Conservation (phyloP, 2,113 vertebrate genomes). For the Centropus unirufus region DNA sequence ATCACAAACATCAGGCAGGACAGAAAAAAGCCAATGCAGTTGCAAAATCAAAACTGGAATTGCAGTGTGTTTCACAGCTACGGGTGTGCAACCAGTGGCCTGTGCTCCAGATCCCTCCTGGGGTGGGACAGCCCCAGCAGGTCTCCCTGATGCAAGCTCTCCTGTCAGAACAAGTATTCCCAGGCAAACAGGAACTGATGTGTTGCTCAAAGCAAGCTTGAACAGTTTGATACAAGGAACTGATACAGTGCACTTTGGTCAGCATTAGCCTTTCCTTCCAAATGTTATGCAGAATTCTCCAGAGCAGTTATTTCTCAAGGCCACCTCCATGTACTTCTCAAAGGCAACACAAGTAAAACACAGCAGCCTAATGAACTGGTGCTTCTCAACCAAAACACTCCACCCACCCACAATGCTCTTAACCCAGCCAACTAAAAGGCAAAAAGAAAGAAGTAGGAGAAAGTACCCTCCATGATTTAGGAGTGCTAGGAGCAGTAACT, state of each 20-base stretch:
- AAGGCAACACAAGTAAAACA: background rate
- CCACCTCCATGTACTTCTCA: background rate
- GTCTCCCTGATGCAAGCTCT: background rate
- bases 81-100: background rate
- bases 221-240: background rate
- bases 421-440: background rate
- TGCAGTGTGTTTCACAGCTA: background rate
- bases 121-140: slow-evolving; percentile 5
- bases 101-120: background rate
- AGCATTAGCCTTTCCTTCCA: background rate
- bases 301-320: background rate
- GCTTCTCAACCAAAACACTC: background rate
- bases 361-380: background rate
- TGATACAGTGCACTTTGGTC: background rate
- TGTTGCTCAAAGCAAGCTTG: background rate
- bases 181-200: slow-evolving; percentile 3
- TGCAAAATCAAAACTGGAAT: background rate
- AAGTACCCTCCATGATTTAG: background rate
- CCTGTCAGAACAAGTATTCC: background rate
- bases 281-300: background rate
- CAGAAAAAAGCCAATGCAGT: background rate
- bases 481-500: background rate
- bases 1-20: background rate
- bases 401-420: background rate
- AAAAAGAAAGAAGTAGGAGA: background rate